Evolutionary conservation across 1,140 invertebrate genomes (phyloP), one percentile per base, ranked within the genome.

Genomic region (Colletes gigas): DNA sequence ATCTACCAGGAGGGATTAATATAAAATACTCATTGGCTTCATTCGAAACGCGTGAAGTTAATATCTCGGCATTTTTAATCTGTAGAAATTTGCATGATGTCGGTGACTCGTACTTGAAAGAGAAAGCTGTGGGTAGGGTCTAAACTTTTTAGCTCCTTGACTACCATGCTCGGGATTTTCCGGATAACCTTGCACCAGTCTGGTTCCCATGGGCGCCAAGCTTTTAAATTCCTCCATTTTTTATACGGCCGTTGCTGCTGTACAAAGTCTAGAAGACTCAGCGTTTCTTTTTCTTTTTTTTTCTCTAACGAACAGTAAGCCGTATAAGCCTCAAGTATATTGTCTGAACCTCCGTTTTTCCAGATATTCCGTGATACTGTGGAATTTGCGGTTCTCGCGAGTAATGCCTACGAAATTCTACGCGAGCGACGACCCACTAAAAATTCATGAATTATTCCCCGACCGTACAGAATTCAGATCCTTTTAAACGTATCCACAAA

Each of bases 201-300:
- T 44, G 50, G 69, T 72, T 69, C 74, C 65, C 65, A 60, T 70
- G 67, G 59, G 69, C 68, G 85, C 76, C 82, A 62, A 85, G 59
- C 68, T 72, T 75, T 86, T 67, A 78, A 81, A 59, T 50, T 76
- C 63, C 10, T 70, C 50, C 71, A 80, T 78, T 78, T 83, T 86
- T 87, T 86, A 78, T 79, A 70, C 55, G 52, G 21, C 41, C 39
- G 47, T 60, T 44, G 73, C 67, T 78, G 60, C 30, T 74, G 57
- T 54, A 68, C 55, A 65, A 70, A 41, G 59, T 82, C 68, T 57
- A 19, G 17, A 30, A 41, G 57, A 74, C 44, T 85, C 83, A 78
- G 83, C 63, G 57, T 78, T 77, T 71, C 73, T 76, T 79, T 79
- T 73, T 50, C 3, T 30, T 12, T 59, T 44, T 10, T 15, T 14